A percentile compares a stretch with the other conserved stretches of the same genome.
Evolutionary conservation across 2,113 vertebrate species (phyloP).

Genomic region (Pygathrix nemaeus): DNA sequence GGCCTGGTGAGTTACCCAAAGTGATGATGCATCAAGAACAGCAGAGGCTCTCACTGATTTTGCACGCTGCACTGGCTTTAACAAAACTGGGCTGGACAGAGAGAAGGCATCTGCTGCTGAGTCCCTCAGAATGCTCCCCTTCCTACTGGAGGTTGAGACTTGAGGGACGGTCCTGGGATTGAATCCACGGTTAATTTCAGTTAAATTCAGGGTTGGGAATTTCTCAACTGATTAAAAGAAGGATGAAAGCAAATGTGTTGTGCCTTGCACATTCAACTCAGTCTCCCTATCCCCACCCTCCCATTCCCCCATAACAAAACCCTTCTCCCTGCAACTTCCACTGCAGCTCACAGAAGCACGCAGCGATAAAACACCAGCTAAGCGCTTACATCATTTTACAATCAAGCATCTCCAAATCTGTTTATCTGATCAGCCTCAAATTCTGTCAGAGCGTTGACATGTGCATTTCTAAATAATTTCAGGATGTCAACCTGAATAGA

Average conservation of each 20-base stretch:
- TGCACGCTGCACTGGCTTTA: fast-evolving
- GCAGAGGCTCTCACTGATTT: not conserved
- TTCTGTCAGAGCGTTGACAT: constrained; percentile 94
- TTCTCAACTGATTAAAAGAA: not conserved
- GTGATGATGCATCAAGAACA: not conserved
- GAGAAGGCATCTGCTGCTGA: fast-evolving
- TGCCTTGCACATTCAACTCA: not conserved
- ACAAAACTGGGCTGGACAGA: no score
- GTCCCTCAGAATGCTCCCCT: fast-evolving
- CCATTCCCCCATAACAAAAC: not conserved
- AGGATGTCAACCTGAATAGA: constrained; percentile 95
- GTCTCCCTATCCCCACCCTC: not conserved
- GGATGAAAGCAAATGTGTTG: no score
- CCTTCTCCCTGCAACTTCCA: not conserved
- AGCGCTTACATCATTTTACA: constrained; percentile 91
- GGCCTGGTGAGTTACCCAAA: not conserved
- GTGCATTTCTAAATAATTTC: constrained; percentile 94
- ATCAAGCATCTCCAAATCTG: constrained; percentile 93
- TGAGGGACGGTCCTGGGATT: not conserved
- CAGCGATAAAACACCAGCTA: constrained; percentile 83
- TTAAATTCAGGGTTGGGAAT: not conserved
- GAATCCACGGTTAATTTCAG: not conserved
- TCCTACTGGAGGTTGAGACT: not conserved
- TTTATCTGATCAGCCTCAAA: constrained; percentile 95
- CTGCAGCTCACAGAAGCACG: not conserved